Evolutionary conservation across 2,113 vertebrate species (phyloP), one percentile per base, ranked within the genome.

Genomic region (Loxodonta africana): DNA sequence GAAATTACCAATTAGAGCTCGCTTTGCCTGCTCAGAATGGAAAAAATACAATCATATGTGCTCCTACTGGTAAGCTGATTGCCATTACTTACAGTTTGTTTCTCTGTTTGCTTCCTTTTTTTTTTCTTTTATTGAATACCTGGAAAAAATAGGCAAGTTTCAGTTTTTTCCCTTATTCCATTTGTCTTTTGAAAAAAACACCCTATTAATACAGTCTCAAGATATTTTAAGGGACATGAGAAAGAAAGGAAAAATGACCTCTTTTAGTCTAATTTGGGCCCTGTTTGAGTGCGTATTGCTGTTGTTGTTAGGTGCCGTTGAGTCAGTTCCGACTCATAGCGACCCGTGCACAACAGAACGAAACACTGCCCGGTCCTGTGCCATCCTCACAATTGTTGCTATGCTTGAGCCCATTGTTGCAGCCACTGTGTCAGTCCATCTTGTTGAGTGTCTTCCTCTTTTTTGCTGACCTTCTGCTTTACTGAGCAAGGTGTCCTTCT

Each of bases 41-140:
- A 62, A 98, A 99, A 97, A 98, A 99, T n/a, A 98, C 99, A 67
- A 77, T 99, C 65, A 98, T 99, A 96, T 98, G 98, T 98, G 98
- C 98, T 41, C 99, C 98, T 26, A 99, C 99, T 92, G 99, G 98
- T 99, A 97, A 98, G 97, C 33, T 26, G 8, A 26, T 17, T 69
- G 12, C 28, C 0, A 4, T 97, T 62, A 67, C 28, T 88, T 60
- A 23, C 1, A 11, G 8, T 51, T 48, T 92, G n/a, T 57, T 90
- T 95, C 62, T 95, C 17, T 65, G 10, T 86, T 86, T 15, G 41
- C 1, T 41, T 21, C 53, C 14, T 18, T 92, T 69, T 20, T 83
- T 25, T 44, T 18, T 15, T 9, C 77, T 63, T 93, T 84, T 41
- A 44, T 69, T 73, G 60, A 92, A 57, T 65, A 33, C 41, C 48